Evolutionary conservation across 2,797 vertebrate species (phyloP).

Genomic region (Takifugu ocellatus): DNA sequence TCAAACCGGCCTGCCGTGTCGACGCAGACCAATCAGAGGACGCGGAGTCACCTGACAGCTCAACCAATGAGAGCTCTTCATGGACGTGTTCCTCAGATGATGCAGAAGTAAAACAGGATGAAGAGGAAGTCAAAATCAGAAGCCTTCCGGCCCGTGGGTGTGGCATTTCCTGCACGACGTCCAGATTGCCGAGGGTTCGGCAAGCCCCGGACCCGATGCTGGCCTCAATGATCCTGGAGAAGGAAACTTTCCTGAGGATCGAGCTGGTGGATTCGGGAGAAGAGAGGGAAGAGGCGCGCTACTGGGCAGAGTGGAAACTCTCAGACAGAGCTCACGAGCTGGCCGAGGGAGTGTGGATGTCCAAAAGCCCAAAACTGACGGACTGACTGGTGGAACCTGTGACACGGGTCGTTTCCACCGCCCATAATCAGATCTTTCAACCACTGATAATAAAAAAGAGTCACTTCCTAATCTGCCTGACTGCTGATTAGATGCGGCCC

Average conservation of each 20-base stretch:
- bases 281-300: conserved; percentile 53
- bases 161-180: conserved; percentile 49
- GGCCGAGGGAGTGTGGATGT: conserved; percentile 68
- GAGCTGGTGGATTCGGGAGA: conserved; percentile 61
- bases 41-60: conserved; percentile 30
- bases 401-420: no score
- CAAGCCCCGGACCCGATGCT: conserved; percentile 42
- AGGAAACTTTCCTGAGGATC: conserved; percentile 65
- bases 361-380: conserved; percentile 37
- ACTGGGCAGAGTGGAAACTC: conserved; percentile 68
- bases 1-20: conserved; percentile 44
- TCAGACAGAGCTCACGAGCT: conserved; percentile 64
- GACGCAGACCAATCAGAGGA: conserved; percentile 46
- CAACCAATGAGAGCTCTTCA: conserved; percentile 49
- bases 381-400: conserved; percentile 22
- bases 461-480: conserved; percentile 24
- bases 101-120: conserved; percentile 27
- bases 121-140: conserved; percentile 39
- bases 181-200: conserved; percentile 41
- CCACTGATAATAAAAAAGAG: no score
- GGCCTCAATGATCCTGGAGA: conserved; percentile 55
- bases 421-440: not conserved
- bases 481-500: conserved; percentile 39
- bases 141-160: conserved; percentile 10
- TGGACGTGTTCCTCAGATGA: conserved; percentile 29